Evolutionary conservation across 2,113 vertebrate genomes (phyloP), one percentile per base, ranked within the genome.

Genomic region (Rhineura floridana): DNA sequence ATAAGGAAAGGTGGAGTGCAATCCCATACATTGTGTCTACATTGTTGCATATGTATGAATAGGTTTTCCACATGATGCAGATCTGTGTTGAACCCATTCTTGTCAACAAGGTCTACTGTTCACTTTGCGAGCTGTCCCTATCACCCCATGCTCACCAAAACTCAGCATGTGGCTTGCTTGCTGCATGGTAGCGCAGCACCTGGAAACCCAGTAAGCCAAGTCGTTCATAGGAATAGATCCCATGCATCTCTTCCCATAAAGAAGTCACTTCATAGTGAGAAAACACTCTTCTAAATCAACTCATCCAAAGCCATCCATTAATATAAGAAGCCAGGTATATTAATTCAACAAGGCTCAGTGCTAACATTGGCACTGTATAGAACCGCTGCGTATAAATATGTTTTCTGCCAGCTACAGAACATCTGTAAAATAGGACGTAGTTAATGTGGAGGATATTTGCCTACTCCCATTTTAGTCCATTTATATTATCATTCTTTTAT

Each of bases 381-480:
- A 92, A 94, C 91, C 92, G 89, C 92, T 93, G 91, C 80, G 91
- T 90, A 81, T 69, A 96, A 96, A 93, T 95, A 93, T 94, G 93
- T 88, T 95, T 93, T 90, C 92, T 89, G 87, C 90, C 90, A 93
- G 86, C 90, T 86, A 91, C 89, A 93, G 90, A 94, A 95, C 95
- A 93, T 96, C 94, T 95, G 94, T 89, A 95, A 88, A 90, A 93
- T 92, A 91, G 87, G 62, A 84, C 76, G 81, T 91, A 89, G 88
- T 93, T 94, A 91, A 88, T 91, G 87, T 78, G 89, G 84, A 91
- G 89, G 19, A 77, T 87, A 81, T 94, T 87, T 91, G 90, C 88
- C 91, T 42, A 84, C 90, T 92, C 90, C 76, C 90, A 44, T 90
- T 92, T 93, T 0, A 0, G 81, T 39, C 93, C 90, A 94, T 91